Conservation (phyloP, 2,113 vertebrate genomes). For the Cryptoleucopteryx plumbea region DNA sequence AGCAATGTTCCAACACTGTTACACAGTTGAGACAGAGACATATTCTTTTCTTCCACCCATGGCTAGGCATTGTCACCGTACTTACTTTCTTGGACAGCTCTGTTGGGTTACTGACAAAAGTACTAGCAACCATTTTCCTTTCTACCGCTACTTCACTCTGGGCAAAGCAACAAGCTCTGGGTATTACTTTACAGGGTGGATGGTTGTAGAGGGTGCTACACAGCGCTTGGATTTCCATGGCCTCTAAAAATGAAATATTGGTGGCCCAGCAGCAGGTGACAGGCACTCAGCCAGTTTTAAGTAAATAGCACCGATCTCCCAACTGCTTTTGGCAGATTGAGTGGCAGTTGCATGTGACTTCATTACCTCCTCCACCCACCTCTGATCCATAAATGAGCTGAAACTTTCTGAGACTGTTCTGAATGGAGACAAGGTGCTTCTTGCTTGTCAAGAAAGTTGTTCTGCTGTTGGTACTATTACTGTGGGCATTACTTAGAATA, state of each 20-base stretch:
- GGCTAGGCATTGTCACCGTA: background rate
- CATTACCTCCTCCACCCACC: background rate
- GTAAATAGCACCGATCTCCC: background rate
- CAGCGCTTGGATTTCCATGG: background rate
- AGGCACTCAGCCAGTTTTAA: background rate
- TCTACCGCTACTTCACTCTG: background rate
- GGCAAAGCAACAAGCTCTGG: background rate
- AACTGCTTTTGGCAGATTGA: background rate
- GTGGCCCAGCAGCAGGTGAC: background rate
- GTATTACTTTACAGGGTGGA: background rate
- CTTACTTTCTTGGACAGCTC: background rate
- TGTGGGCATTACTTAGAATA: background rate
- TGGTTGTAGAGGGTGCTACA: background rate
- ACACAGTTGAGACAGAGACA: background rate
- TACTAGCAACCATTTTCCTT: background rate
- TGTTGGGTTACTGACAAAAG: background rate
- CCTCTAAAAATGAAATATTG: background rate
- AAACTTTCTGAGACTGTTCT: background rate
- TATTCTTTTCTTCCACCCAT: background rate
- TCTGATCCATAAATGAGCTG: background rate
- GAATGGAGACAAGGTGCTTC: background rate
- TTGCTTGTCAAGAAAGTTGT: background rate
- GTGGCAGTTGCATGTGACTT: background rate
- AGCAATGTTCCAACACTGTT: background rate
- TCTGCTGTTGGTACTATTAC: background rate